Base-by-base conservation (phyloP, 2,797 vertebrate species). In the Rhyacichthys aspro region DNA sequence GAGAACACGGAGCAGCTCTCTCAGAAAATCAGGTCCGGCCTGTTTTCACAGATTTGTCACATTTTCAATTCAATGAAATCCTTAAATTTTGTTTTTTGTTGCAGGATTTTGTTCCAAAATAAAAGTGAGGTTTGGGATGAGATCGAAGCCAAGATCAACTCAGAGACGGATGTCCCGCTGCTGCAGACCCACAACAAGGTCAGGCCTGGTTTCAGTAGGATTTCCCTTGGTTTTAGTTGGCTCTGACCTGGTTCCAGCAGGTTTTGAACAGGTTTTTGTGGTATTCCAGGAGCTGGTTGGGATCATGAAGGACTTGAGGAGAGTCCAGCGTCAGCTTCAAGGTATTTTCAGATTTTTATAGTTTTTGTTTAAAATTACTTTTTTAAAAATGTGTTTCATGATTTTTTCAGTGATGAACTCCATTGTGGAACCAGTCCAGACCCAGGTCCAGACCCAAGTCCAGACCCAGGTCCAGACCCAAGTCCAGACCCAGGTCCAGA, bases 161-260 rank as follows among this genome's bases (percentile, higher is more conserved):
- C 94, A 1, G 96, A 98, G 86, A 95, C 95, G 0, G 96, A 98
- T 91, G 94, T 97, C 61, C 96, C 96, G 68, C 93, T 97, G 67
- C 86, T 96, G 63, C 97, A 96, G 83, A 98, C 96, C 0, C 97
- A 96, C 57, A 98, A 98, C 80, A 96, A 96, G 94, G 97, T 99
- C 44, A 12, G 23, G 17, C 12, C 18, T 43, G 18, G 12, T 4
- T 14, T 12, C 14, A 1, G 23, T 19, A 2, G 1, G 8, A 8
- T n/a, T n/a, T n/a, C n/a, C n/a, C 11, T 3, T 45, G 45, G 3
- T 28, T 28, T 28, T 28, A 28, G 23, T 28, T 5, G 16, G 2
- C n/a, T 37, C 4, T 32, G 16, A 10, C 28, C 23, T 43, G 15
- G 36, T 1, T 2, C 3, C 9, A 47, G 4, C 16, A 1, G 18